Evolutionary conservation across 2,797 vertebrate genomes (phyloP).

Genomic region (Pachyuromys duprasi): DNA sequence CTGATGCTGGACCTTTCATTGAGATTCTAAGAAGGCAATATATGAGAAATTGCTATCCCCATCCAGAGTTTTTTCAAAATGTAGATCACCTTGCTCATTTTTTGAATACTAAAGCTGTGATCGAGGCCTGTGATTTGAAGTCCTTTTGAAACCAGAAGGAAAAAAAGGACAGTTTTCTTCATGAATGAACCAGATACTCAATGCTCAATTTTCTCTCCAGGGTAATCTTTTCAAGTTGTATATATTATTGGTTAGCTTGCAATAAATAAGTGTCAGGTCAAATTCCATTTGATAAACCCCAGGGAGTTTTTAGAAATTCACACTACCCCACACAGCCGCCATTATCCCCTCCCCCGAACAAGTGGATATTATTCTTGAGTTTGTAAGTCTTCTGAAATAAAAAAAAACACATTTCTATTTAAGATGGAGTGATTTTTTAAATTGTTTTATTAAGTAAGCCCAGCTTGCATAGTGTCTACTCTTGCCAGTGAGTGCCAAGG

Average conservation of each 20-base stretch:
- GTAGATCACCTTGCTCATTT: neutral
- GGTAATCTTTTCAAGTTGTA: slow-evolving; percentile 1
- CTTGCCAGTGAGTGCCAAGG: slow-evolving; percentile 16
- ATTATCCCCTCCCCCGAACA: no score
- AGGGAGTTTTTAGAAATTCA: slow-evolving; percentile 54
- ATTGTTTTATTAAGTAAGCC: neutral
- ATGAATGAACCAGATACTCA: neutral
- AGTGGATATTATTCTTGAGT: slow-evolving; percentile 47
- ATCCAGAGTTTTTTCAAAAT: neutral
- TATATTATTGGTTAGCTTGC: slow-evolving; percentile 16
- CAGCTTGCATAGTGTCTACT: neutral
- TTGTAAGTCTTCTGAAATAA: slow-evolving; percentile 7
- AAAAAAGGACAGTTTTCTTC: neutral
- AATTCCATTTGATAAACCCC: slow-evolving; percentile 50
- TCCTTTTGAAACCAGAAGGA: neutral
- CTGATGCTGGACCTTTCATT: neutral
- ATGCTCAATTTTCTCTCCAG: slow-evolving; percentile 12
- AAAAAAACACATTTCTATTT: slow-evolving; percentile 48
- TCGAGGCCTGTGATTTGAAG: slow-evolving; percentile 7
- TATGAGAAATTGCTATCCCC: neutral
- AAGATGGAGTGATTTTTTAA: neutral
- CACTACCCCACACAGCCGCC: neutral
- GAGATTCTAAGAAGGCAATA: neutral
- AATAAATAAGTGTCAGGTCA: slow-evolving; percentile 45
- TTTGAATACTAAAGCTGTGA: neutral